phyloP scores from a whole-genome alignment of 2,888 invertebrate genomes.

The Asteroscopus sphinx region DNA sequence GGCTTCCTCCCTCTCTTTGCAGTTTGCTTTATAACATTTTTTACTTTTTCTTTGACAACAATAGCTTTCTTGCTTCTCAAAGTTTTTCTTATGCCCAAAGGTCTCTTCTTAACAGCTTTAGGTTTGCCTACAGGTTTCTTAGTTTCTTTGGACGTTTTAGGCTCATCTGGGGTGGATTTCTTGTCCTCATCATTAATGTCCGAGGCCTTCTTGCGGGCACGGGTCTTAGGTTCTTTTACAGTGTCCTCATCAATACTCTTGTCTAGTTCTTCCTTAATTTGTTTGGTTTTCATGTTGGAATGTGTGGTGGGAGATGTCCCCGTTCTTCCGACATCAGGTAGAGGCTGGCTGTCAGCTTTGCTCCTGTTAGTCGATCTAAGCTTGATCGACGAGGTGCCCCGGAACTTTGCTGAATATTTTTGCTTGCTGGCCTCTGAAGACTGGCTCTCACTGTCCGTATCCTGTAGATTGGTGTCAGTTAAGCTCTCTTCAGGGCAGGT shows the following conservation, averaged over 20 bases:
- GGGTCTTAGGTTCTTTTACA: constrained; percentile 83
- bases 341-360: constrained; percentile 67
- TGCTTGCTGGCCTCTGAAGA: constrained; percentile 36
- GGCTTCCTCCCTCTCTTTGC: constrained; percentile 79
- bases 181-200: constrained; percentile 81
- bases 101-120: constrained; percentile 82
- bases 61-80: constrained; percentile 82
- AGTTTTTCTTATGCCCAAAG: constrained; percentile 84
- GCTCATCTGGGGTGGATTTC: constrained; percentile 80
- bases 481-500: constrained; percentile 56
- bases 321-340: constrained; percentile 88
- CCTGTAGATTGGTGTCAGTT: constrained; percentile 45
- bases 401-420: constrained; percentile 40
- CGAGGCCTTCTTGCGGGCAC: constrained; percentile 86
- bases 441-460: constrained; percentile 50
- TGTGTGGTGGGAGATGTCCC: constrained; percentile 83
- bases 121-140: constrained; percentile 80
- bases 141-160: constrained; percentile 83
- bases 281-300: constrained; percentile 89
- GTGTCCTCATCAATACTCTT: constrained; percentile 84
- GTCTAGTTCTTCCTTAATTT: constrained; percentile 83
- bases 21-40: constrained; percentile 77
- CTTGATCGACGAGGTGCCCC: constrained; percentile 61
- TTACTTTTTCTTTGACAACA: constrained; percentile 76
- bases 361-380: constrained; percentile 65